Percentiles rank a stretch among this genome's conserved stretches.
Conservation (phyloP, 2,113 vertebrate species). For the Urocitellus parryii region DNA sequence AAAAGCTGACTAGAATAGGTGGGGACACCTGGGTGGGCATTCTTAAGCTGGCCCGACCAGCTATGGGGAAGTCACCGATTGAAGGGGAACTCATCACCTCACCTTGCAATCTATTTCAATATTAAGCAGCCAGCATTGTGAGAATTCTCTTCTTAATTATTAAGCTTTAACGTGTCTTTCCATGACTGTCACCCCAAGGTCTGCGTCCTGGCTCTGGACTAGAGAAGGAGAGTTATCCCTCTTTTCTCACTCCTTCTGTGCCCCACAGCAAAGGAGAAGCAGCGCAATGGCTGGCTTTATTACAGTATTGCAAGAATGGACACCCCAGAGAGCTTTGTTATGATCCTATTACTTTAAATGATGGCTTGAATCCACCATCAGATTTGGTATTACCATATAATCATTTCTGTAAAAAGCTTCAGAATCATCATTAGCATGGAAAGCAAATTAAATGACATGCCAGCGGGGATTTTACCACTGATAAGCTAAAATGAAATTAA, state of each 20-base stretch:
- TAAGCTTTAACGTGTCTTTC: neutral
- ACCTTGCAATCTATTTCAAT: neutral
- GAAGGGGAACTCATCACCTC: neutral
- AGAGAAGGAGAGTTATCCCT: neutral
- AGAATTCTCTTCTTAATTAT: neutral
- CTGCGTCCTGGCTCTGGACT: neutral
- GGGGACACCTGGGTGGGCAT: neutral
- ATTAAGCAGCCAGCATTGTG: neutral
- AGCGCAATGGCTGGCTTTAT: neutral
- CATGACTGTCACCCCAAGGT: neutral
- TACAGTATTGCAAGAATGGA: neutral
- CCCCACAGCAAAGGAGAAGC: neutral
- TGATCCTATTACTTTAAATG: slow-evolving; percentile 65
- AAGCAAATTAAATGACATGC: slow-evolving; percentile 74
- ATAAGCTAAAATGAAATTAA: slow-evolving; percentile 77
- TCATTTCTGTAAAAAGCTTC: slow-evolving; percentile 72
- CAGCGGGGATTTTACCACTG: slow-evolving; percentile 73
- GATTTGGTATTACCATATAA: slow-evolving; percentile 71
- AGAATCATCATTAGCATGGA: slow-evolving; percentile 70
- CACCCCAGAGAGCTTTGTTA: slow-evolving; percentile 35
- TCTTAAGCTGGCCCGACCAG: neutral
- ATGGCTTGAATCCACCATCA: slow-evolving; percentile 56
- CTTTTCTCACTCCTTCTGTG: neutral
- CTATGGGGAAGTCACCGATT: neutral
- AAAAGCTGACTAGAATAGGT: too few relatives aligned